These are phyloP conservation scores for Parochlus steinenii DNA, from an alignment of 2,888 invertebrate species.

Conservation along the genomic window DNA sequence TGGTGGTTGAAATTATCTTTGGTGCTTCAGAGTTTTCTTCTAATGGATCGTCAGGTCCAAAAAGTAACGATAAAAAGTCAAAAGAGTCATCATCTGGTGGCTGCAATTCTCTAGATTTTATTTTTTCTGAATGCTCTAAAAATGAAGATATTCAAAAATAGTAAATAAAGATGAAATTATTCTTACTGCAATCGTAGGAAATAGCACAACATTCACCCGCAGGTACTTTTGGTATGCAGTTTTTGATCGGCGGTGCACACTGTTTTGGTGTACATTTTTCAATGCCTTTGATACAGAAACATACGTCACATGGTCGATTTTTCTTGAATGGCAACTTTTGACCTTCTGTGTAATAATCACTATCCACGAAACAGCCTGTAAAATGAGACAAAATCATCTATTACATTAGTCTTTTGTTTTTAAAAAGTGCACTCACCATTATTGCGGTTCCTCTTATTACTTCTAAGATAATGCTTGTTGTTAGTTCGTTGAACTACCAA, in stretches of 20 bases:
- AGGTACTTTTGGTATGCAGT: conserved; percentile 57
- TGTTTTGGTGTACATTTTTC: conserved; percentile 58
- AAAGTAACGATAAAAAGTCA: conserved; percentile 25
- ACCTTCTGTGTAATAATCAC: conserved; percentile 48
- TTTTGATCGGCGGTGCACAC: conserved; percentile 57
- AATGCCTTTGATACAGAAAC: conserved; percentile 60
- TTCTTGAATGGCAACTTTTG: conserved; percentile 42
- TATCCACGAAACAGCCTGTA: conserved; percentile 47
- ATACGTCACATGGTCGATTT: conserved; percentile 46
- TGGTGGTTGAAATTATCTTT: conserved; percentile 2
- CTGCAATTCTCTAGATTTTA: conserved; percentile 4
- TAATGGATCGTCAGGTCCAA: conserved; percentile 22
- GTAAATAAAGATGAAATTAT: too few relatives aligned
- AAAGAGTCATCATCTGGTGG: conserved; percentile 16
- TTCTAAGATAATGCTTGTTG: not conserved
- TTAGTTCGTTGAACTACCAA: conserved; percentile 22
- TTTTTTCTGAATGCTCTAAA: not conserved
- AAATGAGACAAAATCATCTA: conserved; percentile 15
- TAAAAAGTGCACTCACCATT: conserved; percentile 2
- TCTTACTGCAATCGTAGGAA: conserved; percentile 64
- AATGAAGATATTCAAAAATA: too few relatives aligned
- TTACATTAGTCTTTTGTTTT: not conserved
- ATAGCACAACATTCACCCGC: conserved; percentile 71
- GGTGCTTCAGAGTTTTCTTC: not conserved
- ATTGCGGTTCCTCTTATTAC: conserved; percentile 7